Conservation (phyloP, 1,140 invertebrate genomes). For the Hirudo medicinalis region DNA sequence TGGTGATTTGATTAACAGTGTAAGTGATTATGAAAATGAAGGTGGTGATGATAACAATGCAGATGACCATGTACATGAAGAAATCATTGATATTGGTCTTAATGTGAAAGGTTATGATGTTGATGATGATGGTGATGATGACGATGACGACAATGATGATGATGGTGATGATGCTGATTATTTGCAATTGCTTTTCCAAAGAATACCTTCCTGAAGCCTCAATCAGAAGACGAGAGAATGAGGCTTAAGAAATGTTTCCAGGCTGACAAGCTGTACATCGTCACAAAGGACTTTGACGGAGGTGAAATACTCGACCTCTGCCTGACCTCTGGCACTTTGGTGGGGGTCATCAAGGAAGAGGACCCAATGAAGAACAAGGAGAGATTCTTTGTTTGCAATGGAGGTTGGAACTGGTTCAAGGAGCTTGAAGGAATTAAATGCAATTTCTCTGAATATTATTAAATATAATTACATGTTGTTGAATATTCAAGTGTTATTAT, state of each 20-base stretch:
- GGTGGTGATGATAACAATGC: too few species aligned
- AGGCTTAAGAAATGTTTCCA: neutral
- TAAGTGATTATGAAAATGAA: too few species aligned
- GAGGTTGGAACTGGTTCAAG: constrained; percentile 34
- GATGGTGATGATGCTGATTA: too few species aligned
- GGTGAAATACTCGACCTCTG: constrained; percentile 43
- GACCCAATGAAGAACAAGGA: constrained; percentile 50
- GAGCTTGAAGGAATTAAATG: too few species aligned
- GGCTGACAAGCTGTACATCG: constrained; percentile 11
- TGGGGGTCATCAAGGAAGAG: constrained; percentile 50
- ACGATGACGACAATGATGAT: too few species aligned
- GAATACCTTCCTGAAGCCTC: neutral
- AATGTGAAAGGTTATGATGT: too few species aligned
- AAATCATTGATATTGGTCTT: too few species aligned
- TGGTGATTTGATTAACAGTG: too few species aligned
- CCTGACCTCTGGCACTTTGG: constrained; percentile 43
- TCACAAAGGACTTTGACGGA: constrained; percentile 29
- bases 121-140: too few species aligned
- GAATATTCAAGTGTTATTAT: neutral
- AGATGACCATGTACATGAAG: too few species aligned
- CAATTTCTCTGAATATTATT: too few species aligned
- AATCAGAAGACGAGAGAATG: neutral
- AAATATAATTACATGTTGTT: neutral
- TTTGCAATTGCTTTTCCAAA: too few species aligned
- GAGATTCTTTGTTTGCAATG: constrained; percentile 54